Percentiles rank a stretch among this genome's conserved stretches.
These are phyloP conservation scores for Spodoptera littoralis DNA, from an alignment of 2,888 invertebrate genomes.

Conservation along the genomic window DNA sequence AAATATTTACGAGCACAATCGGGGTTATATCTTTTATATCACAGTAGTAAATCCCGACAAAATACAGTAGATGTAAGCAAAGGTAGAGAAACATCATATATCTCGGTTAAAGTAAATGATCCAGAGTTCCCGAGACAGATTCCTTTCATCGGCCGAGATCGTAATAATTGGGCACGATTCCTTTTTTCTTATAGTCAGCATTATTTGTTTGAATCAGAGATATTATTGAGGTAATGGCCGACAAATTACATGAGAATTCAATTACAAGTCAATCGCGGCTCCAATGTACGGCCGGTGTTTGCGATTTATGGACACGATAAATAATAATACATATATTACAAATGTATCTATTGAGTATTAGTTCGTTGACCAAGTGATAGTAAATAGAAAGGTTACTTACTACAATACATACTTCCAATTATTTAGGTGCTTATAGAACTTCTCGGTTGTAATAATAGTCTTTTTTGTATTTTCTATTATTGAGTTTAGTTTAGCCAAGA, in stretches of 20 bases:
- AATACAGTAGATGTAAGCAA: constrained; percentile 13
- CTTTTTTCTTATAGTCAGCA: constrained; percentile 25
- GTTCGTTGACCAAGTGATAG: no score
- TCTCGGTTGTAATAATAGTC: no score
- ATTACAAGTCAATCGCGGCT: constrained; percentile 33
- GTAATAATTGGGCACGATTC: constrained; percentile 24
- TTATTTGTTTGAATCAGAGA: constrained; percentile 23
- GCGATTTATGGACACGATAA: constrained; percentile 7
- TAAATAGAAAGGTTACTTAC: no score
- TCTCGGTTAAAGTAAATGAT: constrained; percentile 27
- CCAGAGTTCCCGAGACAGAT: constrained; percentile 28
- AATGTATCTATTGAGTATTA: background rate
- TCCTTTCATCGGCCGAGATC: constrained; percentile 33
- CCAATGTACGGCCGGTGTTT: constrained; percentile 1
- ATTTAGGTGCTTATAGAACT: no score
- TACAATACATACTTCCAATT: no score
- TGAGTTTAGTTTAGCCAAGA: no score
- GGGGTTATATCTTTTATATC: constrained; percentile 18
- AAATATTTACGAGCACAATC: background rate
- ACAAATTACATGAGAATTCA: constrained; percentile 31
- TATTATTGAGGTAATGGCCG: constrained; percentile 29
- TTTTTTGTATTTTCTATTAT: no score
- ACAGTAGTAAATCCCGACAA: constrained; percentile 9
- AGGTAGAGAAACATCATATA: constrained; percentile 5
- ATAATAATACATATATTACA: constrained; percentile 7